A percentile compares a stretch with the other conserved stretches of the same genome.
phyloP scores from a whole-genome alignment of 2,113 vertebrate species.

The Elaphurus davidianus region DNA sequence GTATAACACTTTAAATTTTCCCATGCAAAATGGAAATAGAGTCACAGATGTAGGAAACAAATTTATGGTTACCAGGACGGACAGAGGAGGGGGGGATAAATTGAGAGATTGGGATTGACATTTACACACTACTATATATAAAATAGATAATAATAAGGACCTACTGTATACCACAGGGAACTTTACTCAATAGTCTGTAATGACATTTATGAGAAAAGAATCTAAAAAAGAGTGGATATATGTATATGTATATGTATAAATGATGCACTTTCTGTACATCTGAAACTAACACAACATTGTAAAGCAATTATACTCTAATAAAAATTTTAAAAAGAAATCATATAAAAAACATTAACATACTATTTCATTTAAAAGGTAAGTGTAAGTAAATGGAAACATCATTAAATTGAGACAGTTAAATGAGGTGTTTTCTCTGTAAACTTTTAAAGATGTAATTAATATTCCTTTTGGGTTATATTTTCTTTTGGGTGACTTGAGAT shows the following conservation, averaged over 20 bases:
- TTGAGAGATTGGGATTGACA: background rate
- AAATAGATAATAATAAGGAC: background rate
- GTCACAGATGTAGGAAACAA: background rate
- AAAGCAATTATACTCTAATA: background rate
- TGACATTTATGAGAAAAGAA: background rate
- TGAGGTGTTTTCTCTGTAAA: background rate
- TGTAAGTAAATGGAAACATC: background rate
- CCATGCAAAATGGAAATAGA: background rate
- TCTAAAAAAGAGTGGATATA: background rate
- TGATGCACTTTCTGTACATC: background rate
- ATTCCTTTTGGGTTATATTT: background rate
- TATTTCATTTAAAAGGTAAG: background rate
- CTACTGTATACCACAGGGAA: background rate
- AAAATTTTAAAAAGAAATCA: background rate
- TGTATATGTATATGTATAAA: background rate
- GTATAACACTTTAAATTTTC: background rate
- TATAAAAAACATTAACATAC: background rate
- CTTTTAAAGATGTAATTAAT: background rate
- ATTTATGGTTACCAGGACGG: background rate
- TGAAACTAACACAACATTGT: background rate
- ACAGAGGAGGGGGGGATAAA: background rate
- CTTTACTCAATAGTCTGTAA: background rate
- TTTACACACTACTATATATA: background rate
- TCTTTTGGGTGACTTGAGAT: background rate
- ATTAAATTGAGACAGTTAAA: background rate